These are phyloP conservation scores for Dermochelys coriacea DNA, from an alignment of 2,797 vertebrate genomes.

Conservation along the genomic window DNA sequence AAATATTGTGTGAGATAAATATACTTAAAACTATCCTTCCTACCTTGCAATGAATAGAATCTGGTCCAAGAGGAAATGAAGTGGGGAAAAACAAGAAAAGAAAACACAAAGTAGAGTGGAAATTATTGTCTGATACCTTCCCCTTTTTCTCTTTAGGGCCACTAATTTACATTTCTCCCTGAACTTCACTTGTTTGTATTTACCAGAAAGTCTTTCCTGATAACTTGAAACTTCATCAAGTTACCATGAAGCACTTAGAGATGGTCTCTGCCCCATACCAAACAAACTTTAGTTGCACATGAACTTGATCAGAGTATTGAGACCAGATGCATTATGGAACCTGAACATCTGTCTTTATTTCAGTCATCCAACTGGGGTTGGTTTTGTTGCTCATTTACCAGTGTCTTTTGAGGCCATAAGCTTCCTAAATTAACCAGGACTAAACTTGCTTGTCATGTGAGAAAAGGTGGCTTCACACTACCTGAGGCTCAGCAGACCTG, in stretches of 20 bases:
- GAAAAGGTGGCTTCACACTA: not conserved
- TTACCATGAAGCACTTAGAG: not conserved
- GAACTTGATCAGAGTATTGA: not conserved
- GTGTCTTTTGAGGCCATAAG: not conserved
- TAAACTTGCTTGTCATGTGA: not conserved
- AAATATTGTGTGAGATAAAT: not conserved
- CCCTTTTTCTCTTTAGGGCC: not conserved
- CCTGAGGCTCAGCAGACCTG: not conserved
- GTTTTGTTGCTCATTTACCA: not conserved
- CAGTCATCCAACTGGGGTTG: not conserved
- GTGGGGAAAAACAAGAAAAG: not conserved
- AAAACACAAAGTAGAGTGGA: not conserved
- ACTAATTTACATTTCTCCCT: not conserved
- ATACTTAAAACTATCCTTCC: not conserved
- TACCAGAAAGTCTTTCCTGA: not conserved
- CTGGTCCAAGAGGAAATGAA: not conserved
- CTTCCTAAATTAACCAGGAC: not conserved
- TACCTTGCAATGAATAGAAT: not conserved
- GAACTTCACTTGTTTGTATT: not conserved
- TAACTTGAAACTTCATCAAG: not conserved
- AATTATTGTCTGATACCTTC: not conserved
- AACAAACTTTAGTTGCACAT: not conserved
- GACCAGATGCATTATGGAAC: no score
- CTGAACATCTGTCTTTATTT: not conserved
- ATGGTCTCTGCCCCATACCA: not conserved